Evolutionary conservation across 2,113 vertebrate genomes (phyloP), one percentile per base, ranked within the genome.

Genomic region (Nesogale talazaci): DNA sequence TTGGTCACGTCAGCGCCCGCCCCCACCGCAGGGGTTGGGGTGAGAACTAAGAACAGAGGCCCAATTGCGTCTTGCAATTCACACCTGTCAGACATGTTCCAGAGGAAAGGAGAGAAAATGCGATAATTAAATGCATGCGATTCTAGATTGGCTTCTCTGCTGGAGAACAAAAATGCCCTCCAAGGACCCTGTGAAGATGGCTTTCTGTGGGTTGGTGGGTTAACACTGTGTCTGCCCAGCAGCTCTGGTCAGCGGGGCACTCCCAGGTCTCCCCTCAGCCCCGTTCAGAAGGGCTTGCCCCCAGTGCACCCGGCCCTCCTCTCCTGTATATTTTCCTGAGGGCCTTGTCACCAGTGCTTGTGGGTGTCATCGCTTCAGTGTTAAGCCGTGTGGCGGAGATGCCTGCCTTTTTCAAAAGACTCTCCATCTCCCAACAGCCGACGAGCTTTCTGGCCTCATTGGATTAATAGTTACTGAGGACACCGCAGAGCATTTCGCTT

Each of bases 241-340:
- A 38, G 70, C 19, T 70, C 5, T 19, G 34, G 34, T 38, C 8
- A 20, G 70, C 15, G 8, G 9, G 70, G 70, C 70, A 22, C 34
- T 74, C 34, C 67, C 31, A 70, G 67, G 67, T 16, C 67, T 7
- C n/a, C 23, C 2, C 31, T 70, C 6, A n/a, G 4, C n/a, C 31
- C 31, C 67, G 15, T 70, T 3, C 16, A 6, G 31, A 16, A 70
- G 67, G 31, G 31, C 65, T 69, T n/a, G 12, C 67, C 6, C 7
- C 40, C 8, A 2, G 25, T 1, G 40, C 36, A 9, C 46, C 5
- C 10, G 17, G 36, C 29, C 9, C 1, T 22, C 72, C 27, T 40
- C 36, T 17, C 61, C 1, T 2, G 4, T n/a, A 8, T 3, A 31
- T n/a, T 40, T 31, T 15, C n/a, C 59, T 76, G 40, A 0, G 16